A percentile compares a stretch with the other conserved stretches of the same genome.
Evolutionary conservation across 35 echinoderm and acorn worm genomes (phyloP).

Genomic region (Ophiothrix spiculata): DNA sequence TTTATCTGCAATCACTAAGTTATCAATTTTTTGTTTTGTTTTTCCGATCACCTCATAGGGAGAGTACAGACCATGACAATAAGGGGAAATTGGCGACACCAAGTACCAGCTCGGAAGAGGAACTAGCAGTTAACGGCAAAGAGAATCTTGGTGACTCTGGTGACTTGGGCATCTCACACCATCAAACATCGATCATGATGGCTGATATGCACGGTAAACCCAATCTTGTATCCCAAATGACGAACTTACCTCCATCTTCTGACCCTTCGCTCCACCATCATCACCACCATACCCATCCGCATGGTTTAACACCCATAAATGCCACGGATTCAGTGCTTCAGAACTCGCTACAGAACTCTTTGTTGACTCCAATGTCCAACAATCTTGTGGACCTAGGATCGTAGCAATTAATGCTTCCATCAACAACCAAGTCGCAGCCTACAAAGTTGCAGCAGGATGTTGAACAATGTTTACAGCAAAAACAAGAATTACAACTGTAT

Average conservation of each 20-base stretch:
- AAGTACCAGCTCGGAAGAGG: slow-evolving; percentile 61
- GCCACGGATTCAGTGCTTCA: slow-evolving; percentile 57
- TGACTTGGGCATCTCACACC: slow-evolving; percentile 18
- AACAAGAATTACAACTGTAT: neutral
- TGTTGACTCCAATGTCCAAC: slow-evolving; percentile 64
- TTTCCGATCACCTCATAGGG: slow-evolving; percentile 21
- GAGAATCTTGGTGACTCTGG: slow-evolving; percentile 43
- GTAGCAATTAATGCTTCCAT: slow-evolving; percentile 17
- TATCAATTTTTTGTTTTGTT: neutral
- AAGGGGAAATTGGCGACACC: slow-evolving; percentile 59
- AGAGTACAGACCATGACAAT: slow-evolving; percentile 60
- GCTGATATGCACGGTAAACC: slow-evolving; percentile 23
- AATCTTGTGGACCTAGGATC: slow-evolving; percentile 66
- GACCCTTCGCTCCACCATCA: slow-evolving; percentile 13
- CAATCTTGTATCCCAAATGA: slow-evolving; percentile 33
- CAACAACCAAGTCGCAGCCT: neutral
- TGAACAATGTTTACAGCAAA: neutral
- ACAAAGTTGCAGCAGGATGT: neutral
- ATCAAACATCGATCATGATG: slow-evolving; percentile 34
- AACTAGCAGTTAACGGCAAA: slow-evolving; percentile 55
- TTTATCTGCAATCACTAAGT: neutral
- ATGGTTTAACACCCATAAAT: slow-evolving; percentile 50
- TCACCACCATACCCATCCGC: slow-evolving; percentile 1
- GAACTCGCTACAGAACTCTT: slow-evolving; percentile 64
- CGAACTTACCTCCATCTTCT: slow-evolving; percentile 13